Evolutionary conservation across 2,113 vertebrate species (phyloP).

Genomic region (Daboia siamensis): DNA sequence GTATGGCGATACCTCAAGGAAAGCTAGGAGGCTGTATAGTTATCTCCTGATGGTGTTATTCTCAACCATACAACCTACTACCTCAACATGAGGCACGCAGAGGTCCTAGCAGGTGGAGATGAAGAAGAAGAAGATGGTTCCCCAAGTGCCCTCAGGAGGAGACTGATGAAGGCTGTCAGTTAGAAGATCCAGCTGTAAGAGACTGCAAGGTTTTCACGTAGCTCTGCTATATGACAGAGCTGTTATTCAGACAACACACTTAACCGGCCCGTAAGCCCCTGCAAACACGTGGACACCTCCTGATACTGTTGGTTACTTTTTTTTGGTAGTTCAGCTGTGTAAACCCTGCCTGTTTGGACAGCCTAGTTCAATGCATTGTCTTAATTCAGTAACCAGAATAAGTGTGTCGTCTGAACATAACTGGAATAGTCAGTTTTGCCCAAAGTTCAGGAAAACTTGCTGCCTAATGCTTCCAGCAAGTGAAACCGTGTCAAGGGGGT

Average conservation of each 20-base stretch:
- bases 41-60: constrained; percentile 74
- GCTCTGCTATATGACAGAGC: not conserved
- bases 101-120: constrained; percentile 9
- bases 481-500: not conserved
- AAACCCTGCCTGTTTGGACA: not conserved
- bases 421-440: not conserved
- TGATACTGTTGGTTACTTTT: not conserved
- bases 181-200: not conserved
- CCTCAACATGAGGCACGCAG: constrained; percentile 70
- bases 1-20: constrained; percentile 66
- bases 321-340: not conserved
- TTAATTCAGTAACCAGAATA: not conserved
- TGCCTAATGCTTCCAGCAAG: not conserved
- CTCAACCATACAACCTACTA: constrained; percentile 80
- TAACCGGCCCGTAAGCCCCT: not conserved
- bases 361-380: not conserved
- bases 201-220: not conserved
- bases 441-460: not conserved
- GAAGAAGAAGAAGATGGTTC: not conserved
- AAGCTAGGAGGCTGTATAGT: constrained; percentile 78
- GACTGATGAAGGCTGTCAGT: not conserved
- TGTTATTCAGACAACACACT: not conserved
- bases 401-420: not conserved
- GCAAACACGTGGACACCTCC: not conserved
- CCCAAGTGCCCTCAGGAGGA: not conserved